phyloP scores from a whole-genome alignment of 1,140 invertebrate genomes.

The Andricus grossulariae region DNA sequence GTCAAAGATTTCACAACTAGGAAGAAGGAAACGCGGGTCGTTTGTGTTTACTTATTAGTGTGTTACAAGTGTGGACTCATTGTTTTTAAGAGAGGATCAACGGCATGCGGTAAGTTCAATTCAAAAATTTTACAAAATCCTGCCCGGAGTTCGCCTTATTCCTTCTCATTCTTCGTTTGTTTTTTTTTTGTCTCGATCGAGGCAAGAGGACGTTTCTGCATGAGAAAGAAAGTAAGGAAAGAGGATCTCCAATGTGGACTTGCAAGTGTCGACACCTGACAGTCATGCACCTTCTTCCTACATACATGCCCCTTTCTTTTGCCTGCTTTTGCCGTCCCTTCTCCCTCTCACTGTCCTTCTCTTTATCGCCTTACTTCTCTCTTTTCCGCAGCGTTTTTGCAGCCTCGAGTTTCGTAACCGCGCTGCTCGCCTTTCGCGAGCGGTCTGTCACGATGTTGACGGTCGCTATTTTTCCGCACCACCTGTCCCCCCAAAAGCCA shows the following conservation, averaged over 20 bases:
- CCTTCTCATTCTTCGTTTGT: too few relatives aligned
- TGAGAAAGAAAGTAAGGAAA: not conserved
- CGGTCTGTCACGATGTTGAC: constrained; percentile 15
- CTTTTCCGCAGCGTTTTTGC: not conserved
- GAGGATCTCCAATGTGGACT: not conserved
- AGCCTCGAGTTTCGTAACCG: constrained; percentile 19
- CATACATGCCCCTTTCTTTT: constrained; percentile 29
- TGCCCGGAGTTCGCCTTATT: too few relatives aligned
- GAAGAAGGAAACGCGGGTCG: not conserved
- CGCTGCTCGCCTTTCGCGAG: constrained; percentile 13
- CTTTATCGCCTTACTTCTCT: constrained; percentile 31
- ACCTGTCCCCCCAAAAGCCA: constrained; percentile 16
- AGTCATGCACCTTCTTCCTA: constrained; percentile 29
- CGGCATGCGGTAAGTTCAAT: not conserved
- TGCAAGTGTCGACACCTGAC: constrained; percentile 13
- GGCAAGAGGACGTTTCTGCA: not conserved
- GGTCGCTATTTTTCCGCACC: constrained; percentile 10
- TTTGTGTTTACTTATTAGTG: constrained; percentile 17
- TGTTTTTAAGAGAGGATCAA: not conserved
- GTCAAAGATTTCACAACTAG: not conserved
- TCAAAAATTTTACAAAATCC: not conserved
- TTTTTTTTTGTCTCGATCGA: not conserved
- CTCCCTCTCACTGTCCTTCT: constrained; percentile 8
- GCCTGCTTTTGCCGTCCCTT: not conserved
- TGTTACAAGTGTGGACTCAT: constrained; percentile 2